A percentile compares a stretch with the other conserved stretches of the same genome.
phyloP scores from a whole-genome alignment of 2,888 invertebrate genomes.

The Epiperipatus broadwayi region DNA sequence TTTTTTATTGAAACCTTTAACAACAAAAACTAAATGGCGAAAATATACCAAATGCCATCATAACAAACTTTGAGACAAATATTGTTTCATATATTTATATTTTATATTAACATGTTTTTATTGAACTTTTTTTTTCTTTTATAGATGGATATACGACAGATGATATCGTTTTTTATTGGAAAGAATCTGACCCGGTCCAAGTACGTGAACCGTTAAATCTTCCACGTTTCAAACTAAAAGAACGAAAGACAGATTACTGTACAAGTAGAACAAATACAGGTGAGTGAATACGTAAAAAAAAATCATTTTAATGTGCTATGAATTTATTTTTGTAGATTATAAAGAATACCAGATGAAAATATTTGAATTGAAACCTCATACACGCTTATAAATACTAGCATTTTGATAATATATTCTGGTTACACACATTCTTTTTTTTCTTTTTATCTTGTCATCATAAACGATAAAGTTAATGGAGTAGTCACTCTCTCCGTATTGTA shows the following conservation, averaged over 20 bases:
- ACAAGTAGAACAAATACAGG: constrained; percentile 93
- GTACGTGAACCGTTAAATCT: constrained; percentile 50
- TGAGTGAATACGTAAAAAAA: too few species aligned
- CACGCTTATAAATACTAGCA: not conserved
- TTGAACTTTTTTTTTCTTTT: constrained; percentile 19
- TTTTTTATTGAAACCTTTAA: too few species aligned
- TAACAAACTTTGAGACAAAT: too few species aligned
- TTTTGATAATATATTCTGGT: too few species aligned
- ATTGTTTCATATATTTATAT: too few species aligned
- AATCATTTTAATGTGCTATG: not conserved
- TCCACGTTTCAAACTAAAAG: constrained; percentile 80
- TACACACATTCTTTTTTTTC: too few species aligned
- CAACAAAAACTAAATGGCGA: too few species aligned
- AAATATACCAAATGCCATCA: too few species aligned
- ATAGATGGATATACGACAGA: constrained; percentile 93
- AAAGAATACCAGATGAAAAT: not conserved
- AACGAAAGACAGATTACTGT: constrained; percentile 84
- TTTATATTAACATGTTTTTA: too few species aligned
- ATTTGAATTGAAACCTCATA: not conserved
- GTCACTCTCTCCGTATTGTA: too few species aligned
- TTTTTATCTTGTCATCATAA: too few species aligned
- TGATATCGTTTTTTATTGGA: constrained; percentile 89
- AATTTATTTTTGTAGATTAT: not conserved
- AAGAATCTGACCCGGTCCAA: constrained; percentile 75
- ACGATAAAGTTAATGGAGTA: too few species aligned